Percentiles rank a stretch among this genome's conserved stretches.
Evolutionary conservation across 2,797 vertebrate species (phyloP).

Genomic region (Acanthopagrus latus): DNA sequence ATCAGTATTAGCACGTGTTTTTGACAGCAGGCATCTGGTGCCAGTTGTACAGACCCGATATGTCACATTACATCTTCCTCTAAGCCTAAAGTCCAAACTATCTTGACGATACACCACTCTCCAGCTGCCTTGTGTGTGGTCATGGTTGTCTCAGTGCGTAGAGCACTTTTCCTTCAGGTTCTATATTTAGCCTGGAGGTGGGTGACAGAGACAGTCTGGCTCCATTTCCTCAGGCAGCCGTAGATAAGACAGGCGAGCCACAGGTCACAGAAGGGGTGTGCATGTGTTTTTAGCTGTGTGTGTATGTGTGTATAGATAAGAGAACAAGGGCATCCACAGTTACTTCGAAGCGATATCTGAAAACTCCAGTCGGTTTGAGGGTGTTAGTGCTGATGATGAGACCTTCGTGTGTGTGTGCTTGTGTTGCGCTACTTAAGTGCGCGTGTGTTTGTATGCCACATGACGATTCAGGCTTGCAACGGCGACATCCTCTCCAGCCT

Average conservation of each 20-base stretch:
- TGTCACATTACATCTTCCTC: conserved; percentile 65
- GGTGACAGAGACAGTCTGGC: conserved; percentile 76
- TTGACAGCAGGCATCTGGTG: conserved; percentile 61
- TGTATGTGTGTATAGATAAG: conserved; percentile 40
- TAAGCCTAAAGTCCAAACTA: conserved; percentile 45
- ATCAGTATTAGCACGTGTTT: conserved; percentile 59
- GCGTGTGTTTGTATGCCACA: conserved; percentile 22
- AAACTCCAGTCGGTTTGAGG: conserved; percentile 51
- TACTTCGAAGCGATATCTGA: conserved; percentile 55
- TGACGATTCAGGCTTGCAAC: conserved; percentile 39
- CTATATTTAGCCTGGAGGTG: conserved; percentile 75
- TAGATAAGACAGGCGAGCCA: conserved; percentile 68
- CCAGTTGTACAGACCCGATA: conserved; percentile 55
- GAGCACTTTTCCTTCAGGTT: conserved; percentile 60
- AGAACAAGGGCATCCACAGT: conserved; percentile 49
- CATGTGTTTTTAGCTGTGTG: conserved; percentile 31
- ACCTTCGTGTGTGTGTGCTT: neutral
- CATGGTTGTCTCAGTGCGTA: conserved; percentile 60
- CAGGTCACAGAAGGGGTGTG: conserved; percentile 62
- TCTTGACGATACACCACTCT: conserved; percentile 37
- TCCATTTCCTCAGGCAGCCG: conserved; percentile 73
- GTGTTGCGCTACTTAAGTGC: neutral
- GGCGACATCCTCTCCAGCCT: conserved; percentile 40
- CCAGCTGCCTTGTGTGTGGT: conserved; percentile 62
- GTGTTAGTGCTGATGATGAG: conserved; percentile 55